Evolutionary conservation across 1,140 invertebrate species (phyloP).

Genomic region (Tyrophagus putrescentiae): DNA sequence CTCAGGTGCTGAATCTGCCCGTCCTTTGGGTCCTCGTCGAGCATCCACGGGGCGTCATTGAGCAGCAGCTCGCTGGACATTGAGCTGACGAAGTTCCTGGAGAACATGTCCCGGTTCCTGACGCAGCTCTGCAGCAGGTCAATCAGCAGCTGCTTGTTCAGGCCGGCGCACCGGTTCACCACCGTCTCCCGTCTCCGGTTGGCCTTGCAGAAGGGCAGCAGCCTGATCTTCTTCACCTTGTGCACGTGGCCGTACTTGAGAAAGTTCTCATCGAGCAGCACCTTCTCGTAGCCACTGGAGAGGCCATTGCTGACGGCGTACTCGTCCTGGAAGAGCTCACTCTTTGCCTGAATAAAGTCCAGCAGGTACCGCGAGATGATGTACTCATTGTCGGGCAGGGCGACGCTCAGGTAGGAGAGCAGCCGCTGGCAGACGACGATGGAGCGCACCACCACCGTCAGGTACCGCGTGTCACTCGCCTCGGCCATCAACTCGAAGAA

Average conservation of each 20-base stretch:
- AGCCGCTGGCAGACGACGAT: conserved; percentile 17
- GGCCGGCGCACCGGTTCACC: background rate
- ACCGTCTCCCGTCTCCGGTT: background rate
- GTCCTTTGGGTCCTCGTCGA: conserved; percentile 23
- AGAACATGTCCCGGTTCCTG: conserved; percentile 10
- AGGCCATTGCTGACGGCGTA: background rate
- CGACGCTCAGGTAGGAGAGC: conserved; percentile 9
- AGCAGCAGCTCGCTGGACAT: conserved; percentile 23
- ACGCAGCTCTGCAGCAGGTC: conserved; percentile 19
- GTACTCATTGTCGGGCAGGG: conserved; percentile 14
- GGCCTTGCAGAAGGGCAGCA: background rate
- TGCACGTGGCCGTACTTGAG: background rate
- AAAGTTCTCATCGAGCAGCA: conserved; percentile 21
- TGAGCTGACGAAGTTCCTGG: conserved; percentile 21
- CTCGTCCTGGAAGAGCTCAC: background rate
- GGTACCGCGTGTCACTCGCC: background rate
- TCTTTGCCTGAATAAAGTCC: conserved; percentile 9
- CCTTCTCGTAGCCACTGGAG: background rate
- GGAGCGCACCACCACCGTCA: conserved; percentile 4
- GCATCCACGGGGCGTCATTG: conserved; percentile 16
- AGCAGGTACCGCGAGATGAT: conserved; percentile 18
- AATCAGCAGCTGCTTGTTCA: conserved; percentile 16
- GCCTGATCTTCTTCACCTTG: background rate
- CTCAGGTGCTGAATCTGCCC: conserved; percentile 14
- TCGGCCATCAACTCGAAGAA: conserved; percentile 19